Base-by-base conservation (phyloP, 1,140 invertebrate species). In the Pseudomyrmex flavicornis region DNA sequence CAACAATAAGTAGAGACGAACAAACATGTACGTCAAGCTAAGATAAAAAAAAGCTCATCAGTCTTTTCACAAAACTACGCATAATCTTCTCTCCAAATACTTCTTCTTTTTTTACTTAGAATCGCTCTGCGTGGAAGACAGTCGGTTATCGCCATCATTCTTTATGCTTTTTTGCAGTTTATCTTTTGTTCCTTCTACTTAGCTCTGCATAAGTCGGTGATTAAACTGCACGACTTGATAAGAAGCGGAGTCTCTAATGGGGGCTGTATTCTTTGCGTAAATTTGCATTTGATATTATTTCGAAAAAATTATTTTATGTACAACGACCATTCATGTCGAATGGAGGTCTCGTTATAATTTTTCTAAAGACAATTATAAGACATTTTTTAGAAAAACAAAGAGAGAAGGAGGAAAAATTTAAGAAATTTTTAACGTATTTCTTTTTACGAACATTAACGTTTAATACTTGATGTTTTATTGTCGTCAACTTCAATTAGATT, bases 131-230 rank as follows among this genome's bases (percentile, higher is more conserved):
- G 4, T 3, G 7, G 44, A 63, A 75, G 58, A 75, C 73, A 48
- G 44, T 63, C 58, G 58, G 44, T 12, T 20, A 75, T 75, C 73
- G 63, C 48, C 44, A 75, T 75, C 20, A 59, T 63, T 75, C 44
- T 46, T 46, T 10, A 22, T 7, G 58, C 62, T 75, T 62, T 63
- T 72, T n/a, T 22, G 26, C 35, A 5, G n/a, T 56, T 72, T 50
- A 75, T 17, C 17, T 75, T 63, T 17, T 61, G 9, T 63, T 48
- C 13, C 48, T 22, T 50, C 15, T 50, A 13, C 58, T 75, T 13
- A 17, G 20, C 50, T 75, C 73, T 44, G 59, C 58, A 75, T 75
- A 75, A 63, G 63, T 63, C 59, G 59, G 22, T 75, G 59, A 75
- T 63, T 75, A 50, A 61, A 75, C 59, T 17, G 59, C 10, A 75